Conservation (phyloP, 2,888 invertebrate species). For the Tachina grossa region DNA sequence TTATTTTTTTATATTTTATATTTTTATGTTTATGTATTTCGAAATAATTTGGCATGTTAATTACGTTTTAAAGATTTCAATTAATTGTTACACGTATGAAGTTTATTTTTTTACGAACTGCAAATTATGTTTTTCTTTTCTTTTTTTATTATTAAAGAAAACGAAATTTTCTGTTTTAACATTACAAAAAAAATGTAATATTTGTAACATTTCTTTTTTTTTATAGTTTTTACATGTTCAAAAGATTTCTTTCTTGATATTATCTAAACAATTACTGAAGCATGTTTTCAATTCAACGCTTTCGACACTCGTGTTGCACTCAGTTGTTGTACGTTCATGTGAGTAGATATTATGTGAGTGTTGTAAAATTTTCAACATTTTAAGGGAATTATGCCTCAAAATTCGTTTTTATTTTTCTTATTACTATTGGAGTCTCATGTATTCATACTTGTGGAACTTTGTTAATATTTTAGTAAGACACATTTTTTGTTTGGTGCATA, state of each 20-base stretch:
- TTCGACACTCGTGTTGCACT: constrained; percentile 50
- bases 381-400: constrained; percentile 48
- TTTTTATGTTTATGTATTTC: neutral
- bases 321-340: neutral
- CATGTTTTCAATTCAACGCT: constrained; percentile 56
- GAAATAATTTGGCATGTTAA: constrained; percentile 22
- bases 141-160: neutral
- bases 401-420: constrained; percentile 45
- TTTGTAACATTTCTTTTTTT: constrained; percentile 10
- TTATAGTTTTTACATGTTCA: constrained; percentile 20
- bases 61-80: constrained; percentile 51
- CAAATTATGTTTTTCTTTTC: constrained; percentile 56
- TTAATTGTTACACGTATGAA: constrained; percentile 20
- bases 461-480: constrained; percentile 25
- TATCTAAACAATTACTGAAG: constrained; percentile 69
- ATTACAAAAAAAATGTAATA: neutral
- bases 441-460: constrained; percentile 32
- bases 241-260: constrained; percentile 42
- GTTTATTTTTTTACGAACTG: neutral
- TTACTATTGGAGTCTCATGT: constrained; percentile 24
- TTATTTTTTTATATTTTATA: neutral
- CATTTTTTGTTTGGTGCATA: constrained; percentile 6
- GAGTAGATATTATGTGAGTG: neutral
- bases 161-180: neutral
- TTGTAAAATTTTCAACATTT: constrained; percentile 30